Base-by-base conservation (phyloP, 2,888 invertebrate species). In the Labia minor region DNA sequence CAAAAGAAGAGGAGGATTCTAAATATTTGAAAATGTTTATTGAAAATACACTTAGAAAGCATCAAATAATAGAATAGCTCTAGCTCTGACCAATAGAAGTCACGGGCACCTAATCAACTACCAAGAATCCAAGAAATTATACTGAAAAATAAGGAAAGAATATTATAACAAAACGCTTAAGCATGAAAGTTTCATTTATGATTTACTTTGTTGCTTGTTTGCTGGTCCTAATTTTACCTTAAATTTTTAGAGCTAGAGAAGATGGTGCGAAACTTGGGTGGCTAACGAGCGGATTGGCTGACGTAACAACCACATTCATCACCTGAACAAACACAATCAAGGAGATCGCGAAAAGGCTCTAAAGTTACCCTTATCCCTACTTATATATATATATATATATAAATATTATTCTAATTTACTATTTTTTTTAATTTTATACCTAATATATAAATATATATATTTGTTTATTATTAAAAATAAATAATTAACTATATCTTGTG, bases 241-340 rank as follows among this genome's bases (percentile, higher is more conserved):
- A 49, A 49, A 49, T 49, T n/a, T 49, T 49, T 49, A 49, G 49
- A 49, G 49, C 49, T 49, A 49, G 49, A 49, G 49, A 49, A 49
- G 49, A 49, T 49, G 49, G 49, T 49, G 49, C 49, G 49, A 49
- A 49, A 49, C 49, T 49, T 49, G 49, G 49, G 49, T 49, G 49
- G 49, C 49, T 49, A 49, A 49, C 49, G 49, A 49, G 49, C 49
- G 49, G 49, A 49, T 49, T 49, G 49, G 49, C 49, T 49, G 49
- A 14, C 49, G 49, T 14, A 49, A 49, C 49, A 49, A 49, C 49
- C 49, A 49, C 49, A 8, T 49, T 49, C 49, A 49, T 49, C 49
- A 49, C 49, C 49, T 49, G 49, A 49, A 49, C 49, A 49, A 49
- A 49, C 49, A 49, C 49, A 49, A 49, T 49, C 49, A 49, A 49